Base-by-base conservation (phyloP, 2,888 invertebrate species). In the Norana najaformis region DNA sequence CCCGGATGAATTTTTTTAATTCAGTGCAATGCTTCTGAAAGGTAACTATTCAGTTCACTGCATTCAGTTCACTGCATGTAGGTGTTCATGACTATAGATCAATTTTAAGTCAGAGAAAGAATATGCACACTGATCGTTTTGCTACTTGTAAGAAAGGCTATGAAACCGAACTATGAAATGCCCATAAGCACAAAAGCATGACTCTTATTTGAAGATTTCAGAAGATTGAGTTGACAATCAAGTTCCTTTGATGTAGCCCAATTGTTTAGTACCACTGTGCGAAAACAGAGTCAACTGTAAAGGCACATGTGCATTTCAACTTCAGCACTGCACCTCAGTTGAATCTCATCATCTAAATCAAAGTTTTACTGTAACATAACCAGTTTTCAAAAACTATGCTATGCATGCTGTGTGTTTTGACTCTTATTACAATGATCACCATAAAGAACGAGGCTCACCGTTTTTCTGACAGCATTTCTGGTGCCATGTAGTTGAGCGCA, bases 401-500 rank as follows among this genome's bases (percentile, higher is more conserved):
- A 69, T n/a, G 30, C 69, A 69, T 69, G 69, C 2, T 53, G 53
- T 53, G 23, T 23, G 53, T 53, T 53, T 53, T 23, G 53, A n/a
- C n/a, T n/a, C n/a, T n/a, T n/a, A n/a, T n/a, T n/a, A n/a, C n/a
- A n/a, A n/a, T n/a, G n/a, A 6, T 69, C 30, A 69, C n/a, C 38
- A 37, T 39, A 47, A 34, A 34, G 38, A 38, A 39, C 18, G 18
- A 36, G 37, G 23, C 93, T 92, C 98, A 99, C 94, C 99, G 99
- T 89, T 97, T 97, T 96, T 99, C 98, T 38, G 98, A 96, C 39
- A 99, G 96, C 93, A 99, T 98, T 96, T 99, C 99, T 0, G 99
- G 99, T 35, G 99, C 99, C 37, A 99, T 99, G 95, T 99, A 99
- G 0, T 99, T 99, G n/a, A 99, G 99, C 1, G 99, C 99, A 37